These are phyloP conservation scores for Drosophila macrospina DNA, from an alignment of 2,888 invertebrate genomes.

Conservation along the genomic window DNA sequence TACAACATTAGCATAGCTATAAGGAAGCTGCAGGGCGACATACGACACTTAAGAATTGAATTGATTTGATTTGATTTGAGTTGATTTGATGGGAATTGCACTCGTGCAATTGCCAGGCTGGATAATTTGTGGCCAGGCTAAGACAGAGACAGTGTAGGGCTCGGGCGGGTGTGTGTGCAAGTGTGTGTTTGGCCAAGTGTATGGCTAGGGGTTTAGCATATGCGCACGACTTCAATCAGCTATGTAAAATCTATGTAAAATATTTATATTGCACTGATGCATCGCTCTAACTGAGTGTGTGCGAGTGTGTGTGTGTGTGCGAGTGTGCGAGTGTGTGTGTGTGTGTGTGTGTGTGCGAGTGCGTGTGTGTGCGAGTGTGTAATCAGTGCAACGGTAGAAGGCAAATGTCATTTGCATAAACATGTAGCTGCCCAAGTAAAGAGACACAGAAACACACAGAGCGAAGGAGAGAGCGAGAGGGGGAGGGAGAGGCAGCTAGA, in stretches of 20 bases:
- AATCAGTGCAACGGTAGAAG: slow-evolving; percentile 56
- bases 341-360: too few species aligned
- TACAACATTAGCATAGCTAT: slow-evolving; percentile 62
- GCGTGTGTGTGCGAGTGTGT: slow-evolving; percentile 44
- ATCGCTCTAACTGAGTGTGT: too few species aligned
- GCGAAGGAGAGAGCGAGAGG: slow-evolving; percentile 4
- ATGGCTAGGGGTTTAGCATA: slow-evolving; percentile 58
- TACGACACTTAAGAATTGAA: slow-evolving; percentile 47
- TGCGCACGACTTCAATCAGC: slow-evolving; percentile 76
- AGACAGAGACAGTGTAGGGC: not conserved
- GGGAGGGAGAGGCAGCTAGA: too few species aligned
- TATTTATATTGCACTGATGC: slow-evolving; percentile 78
- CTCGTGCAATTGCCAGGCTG: slow-evolving; percentile 48
- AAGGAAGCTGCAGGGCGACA: slow-evolving; percentile 1
- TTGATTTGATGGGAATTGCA: slow-evolving; percentile 69
- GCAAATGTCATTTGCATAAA: slow-evolving; percentile 75
- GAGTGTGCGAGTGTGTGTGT: slow-evolving; percentile 42
- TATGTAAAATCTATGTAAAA: slow-evolving; percentile 81
- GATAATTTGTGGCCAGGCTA: slow-evolving; percentile 49
- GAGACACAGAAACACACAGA: not conserved
- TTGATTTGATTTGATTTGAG: slow-evolving; percentile 67
- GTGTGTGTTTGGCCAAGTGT: too few species aligned
- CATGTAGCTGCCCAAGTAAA: slow-evolving; percentile 48
- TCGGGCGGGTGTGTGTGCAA: too few species aligned
- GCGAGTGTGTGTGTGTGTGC: slow-evolving; percentile 36